Evolutionary conservation across 37 sponge, comb jelly and placozoan genomes (phyloP), one percentile per base, ranked within the genome.

Genomic region (Bolinopsis microptera): DNA sequence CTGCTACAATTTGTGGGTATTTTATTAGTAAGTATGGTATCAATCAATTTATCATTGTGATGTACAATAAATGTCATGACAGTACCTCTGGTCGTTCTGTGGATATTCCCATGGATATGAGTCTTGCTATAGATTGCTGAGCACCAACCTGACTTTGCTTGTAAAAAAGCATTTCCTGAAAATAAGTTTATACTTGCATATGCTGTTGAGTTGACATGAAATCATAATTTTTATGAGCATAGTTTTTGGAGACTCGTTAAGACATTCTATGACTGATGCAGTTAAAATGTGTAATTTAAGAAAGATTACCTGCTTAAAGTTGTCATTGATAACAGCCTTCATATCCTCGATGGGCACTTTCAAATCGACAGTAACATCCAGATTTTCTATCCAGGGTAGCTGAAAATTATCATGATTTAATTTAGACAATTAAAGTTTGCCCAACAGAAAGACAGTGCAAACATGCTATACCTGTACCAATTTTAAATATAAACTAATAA

Each of bases 131-230:
- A 1, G 61, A 39, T 38, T 86, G 90, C 90, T 86, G 90, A 18
- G 90, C 35, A 2, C 90, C 90, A 25, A 86, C 28, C 24, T 39
- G 61, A 39, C 90, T 36, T 27, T 86, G 90, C 30, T 86, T 86
- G 30, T 86, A 86, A 86, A 86, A 86, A 25, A 86, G 35, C 90
- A 86, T 86, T 39, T 86, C 90, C 90, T 48, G 61, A 13, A 48
- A 48, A 48, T 48, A 18, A 48, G 61, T 48, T 48, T 5, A 18
- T 48, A 18, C 13, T 48, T 48, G 61, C 61, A 48, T 48, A 5
- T 48, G n/a, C n/a, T n/a, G n/a, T n/a, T n/a, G n/a, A n/a, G n/a
- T n/a, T n/a, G n/a, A n/a, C 61, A 48, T 48, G 61, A 48, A 48
- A n/a, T n/a, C n/a, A n/a, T n/a, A n/a, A n/a, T 13, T 48, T 48